phyloP scores from a whole-genome alignment of 2,113 vertebrate genomes.

The Sapayoa aenigma region DNA sequence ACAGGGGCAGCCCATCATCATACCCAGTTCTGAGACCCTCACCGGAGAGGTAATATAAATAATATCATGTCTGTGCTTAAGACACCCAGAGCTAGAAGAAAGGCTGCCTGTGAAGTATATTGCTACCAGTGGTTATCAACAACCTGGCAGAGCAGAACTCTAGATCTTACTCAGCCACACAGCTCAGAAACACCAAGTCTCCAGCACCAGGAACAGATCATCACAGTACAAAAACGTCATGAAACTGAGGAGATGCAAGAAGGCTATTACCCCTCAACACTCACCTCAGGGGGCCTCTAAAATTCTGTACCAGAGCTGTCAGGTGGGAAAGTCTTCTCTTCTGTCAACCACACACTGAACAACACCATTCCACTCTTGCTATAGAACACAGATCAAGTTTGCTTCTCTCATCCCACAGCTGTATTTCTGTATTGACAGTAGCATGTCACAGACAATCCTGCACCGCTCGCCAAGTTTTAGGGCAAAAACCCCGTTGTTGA shows the following conservation, averaged over 20 bases:
- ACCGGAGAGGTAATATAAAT: background rate
- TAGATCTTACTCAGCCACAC: background rate
- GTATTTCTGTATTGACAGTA: background rate
- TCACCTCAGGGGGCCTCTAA: background rate
- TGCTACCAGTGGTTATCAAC: background rate
- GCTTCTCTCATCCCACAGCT: background rate
- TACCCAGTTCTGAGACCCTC: background rate
- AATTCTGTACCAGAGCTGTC: background rate
- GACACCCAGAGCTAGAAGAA: background rate
- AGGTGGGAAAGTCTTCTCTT: background rate
- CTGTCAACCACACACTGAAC: background rate
- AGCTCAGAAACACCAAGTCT: background rate
- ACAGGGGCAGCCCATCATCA: background rate
- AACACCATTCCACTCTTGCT: background rate
- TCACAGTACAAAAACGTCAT: rapidly evolving
- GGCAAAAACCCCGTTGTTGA: background rate
- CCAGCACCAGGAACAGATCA: background rate
- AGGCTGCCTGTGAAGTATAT: background rate
- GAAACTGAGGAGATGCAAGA: background rate
- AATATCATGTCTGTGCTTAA: background rate
- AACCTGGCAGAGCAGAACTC: background rate
- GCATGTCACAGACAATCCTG: background rate
- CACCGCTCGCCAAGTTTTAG: background rate
- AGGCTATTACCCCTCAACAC: background rate
- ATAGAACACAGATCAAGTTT: background rate